Conservation (phyloP, 2,888 invertebrate genomes). For the Ophion costatus region DNA sequence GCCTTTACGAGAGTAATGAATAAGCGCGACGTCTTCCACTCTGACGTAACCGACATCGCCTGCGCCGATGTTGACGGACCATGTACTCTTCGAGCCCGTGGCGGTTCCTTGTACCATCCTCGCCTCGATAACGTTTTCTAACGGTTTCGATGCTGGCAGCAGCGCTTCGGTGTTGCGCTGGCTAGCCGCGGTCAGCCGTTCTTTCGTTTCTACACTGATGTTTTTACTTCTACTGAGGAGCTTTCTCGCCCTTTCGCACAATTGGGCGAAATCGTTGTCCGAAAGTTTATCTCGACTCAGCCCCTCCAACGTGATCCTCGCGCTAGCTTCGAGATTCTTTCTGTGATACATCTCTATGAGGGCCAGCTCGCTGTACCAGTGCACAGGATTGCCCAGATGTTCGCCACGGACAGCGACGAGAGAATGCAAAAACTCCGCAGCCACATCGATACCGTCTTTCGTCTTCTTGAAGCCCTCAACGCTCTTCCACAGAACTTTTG, state of each 20-base stretch:
- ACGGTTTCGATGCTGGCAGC: conserved; percentile 31
- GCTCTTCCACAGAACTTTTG: conserved; percentile 77
- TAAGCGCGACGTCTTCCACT: conserved; percentile 77
- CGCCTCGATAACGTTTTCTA: conserved; percentile 63
- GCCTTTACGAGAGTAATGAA: conserved; percentile 71
- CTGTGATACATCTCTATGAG: conserved; percentile 76
- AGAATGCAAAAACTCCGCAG: conserved; percentile 69
- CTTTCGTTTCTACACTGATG: conserved; percentile 67
- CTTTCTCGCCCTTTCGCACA: conserved; percentile 74
- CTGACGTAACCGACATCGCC: conserved; percentile 69
- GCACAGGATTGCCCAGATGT: conserved; percentile 69
- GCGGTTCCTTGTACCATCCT: conserved; percentile 58
- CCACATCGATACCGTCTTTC: conserved; percentile 66
- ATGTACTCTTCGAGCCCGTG: conserved; percentile 74
- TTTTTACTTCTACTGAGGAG: conserved; percentile 72
- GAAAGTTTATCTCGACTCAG: conserved; percentile 68
- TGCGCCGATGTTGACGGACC: conserved; percentile 70
- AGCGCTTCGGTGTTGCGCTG: conserved; percentile 26
- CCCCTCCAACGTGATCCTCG: conserved; percentile 71
- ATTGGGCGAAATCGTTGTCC: conserved; percentile 71
- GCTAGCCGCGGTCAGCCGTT: conserved; percentile 58
- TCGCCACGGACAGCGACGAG: conserved; percentile 72
- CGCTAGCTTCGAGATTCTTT: conserved; percentile 74
- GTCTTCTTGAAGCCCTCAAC: conserved; percentile 79
- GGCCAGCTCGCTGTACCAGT: conserved; percentile 78